A percentile compares a stretch with the other conserved stretches of the same genome.
Conservation (phyloP, 2,888 invertebrate species). For the Aleiodes leptofemur region DNA sequence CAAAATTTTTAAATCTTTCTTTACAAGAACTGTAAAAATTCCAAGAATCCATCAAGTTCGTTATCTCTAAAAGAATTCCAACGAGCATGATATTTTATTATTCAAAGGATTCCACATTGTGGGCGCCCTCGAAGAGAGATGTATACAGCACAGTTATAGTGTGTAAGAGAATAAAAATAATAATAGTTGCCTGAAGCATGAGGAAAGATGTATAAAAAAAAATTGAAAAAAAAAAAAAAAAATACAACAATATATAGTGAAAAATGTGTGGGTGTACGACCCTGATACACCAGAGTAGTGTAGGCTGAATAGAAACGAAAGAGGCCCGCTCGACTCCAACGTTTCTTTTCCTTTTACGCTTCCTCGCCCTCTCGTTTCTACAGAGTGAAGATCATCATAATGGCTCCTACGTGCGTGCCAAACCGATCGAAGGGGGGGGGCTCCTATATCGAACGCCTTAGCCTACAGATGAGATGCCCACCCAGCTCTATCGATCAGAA, state of each 20-base stretch:
- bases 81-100: not conserved
- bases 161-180: slow-evolving; percentile 29
- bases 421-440: not conserved
- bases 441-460: slow-evolving; percentile 21
- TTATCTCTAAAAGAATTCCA: too few relatives aligned
- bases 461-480: slow-evolving; percentile 29
- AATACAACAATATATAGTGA: slow-evolving; percentile 16
- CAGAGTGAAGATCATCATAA: slow-evolving; percentile 55
- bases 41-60: too few relatives aligned
- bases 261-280: slow-evolving; percentile 61
- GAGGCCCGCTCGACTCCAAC: slow-evolving; percentile 54
- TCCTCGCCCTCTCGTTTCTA: slow-evolving; percentile 56
- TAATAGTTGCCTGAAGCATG: slow-evolving; percentile 32
- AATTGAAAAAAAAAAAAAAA: slow-evolving; percentile 8
- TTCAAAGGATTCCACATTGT: slow-evolving; percentile 16
- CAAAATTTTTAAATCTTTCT: too few relatives aligned
- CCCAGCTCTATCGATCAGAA: slow-evolving; percentile 23
- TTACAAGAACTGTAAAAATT: too few relatives aligned
- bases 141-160: slow-evolving; percentile 4
- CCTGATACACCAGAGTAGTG: slow-evolving; percentile 60
- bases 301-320: slow-evolving; percentile 59
- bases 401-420: slow-evolving; percentile 44
- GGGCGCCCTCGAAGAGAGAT: slow-evolving; percentile 38
- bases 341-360: slow-evolving; percentile 64
- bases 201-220: slow-evolving; percentile 22